Conservation (phyloP, 1,140 invertebrate genomes). For the Drosophila asahinai region DNA sequence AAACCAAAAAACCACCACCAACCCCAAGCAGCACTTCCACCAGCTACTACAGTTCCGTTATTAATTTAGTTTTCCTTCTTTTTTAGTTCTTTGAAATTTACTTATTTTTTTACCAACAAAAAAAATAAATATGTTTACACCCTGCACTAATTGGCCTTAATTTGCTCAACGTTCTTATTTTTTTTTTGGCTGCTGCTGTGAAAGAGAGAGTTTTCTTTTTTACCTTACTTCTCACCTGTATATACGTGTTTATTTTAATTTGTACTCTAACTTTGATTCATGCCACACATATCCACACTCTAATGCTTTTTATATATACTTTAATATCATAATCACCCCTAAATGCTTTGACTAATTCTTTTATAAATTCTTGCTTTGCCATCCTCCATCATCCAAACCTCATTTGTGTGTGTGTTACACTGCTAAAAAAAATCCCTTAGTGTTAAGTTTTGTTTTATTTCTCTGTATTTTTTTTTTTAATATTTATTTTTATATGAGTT, state of each 20-base stretch:
- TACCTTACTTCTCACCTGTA: constrained; percentile 36
- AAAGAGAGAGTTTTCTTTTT: constrained; percentile 52
- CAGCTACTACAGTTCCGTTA: constrained; percentile 51
- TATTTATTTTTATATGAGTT: constrained; percentile 14
- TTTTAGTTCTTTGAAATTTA: constrained; percentile 37
- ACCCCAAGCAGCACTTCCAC: constrained; percentile 43
- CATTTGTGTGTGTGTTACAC: constrained; percentile 39
- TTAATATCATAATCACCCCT: constrained; percentile 1
- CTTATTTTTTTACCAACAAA: constrained; percentile 9
- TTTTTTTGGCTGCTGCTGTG: constrained; percentile 2
- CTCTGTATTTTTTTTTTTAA: constrained; percentile 20
- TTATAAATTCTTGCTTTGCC: constrained; percentile 18
- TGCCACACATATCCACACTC: constrained; percentile 7
- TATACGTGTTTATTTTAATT: constrained; percentile 57
- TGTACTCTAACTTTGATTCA: constrained; percentile 40
- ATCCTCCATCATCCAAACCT: constrained; percentile 25
- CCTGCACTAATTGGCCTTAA: constrained; percentile 77
- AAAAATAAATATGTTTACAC: constrained; percentile 68
- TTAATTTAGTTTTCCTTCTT: constrained; percentile 67
- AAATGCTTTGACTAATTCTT: constrained; percentile 46
- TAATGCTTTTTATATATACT: constrained; percentile 41
- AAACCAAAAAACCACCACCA: constrained; percentile 11
- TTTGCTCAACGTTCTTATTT: constrained; percentile 43
- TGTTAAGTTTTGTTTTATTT: constrained; percentile 57
- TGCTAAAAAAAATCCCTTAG: constrained; percentile 15